Conservation (phyloP, 2,113 vertebrate genomes). For the Oryzias javanicus region DNA sequence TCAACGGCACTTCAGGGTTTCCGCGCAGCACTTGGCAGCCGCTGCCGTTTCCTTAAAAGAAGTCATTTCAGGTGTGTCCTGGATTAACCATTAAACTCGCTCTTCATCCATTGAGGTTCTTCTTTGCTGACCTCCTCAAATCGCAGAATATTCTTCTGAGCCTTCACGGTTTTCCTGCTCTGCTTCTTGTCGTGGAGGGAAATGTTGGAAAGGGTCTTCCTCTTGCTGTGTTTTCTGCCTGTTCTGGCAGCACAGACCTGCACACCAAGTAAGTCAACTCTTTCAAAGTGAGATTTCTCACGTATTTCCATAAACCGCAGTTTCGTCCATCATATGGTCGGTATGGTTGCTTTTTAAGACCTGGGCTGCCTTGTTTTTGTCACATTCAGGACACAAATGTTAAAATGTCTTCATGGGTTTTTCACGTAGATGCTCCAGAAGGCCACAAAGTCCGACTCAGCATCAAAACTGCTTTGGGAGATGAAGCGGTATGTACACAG, state of each 20-base stretch:
- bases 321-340: neutral
- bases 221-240: conserved; percentile 61
- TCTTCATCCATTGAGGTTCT: conserved; percentile 1
- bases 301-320: no score
- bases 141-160: conserved; percentile 66
- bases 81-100: conserved; percentile 71
- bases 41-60: neutral
- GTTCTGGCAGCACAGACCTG: conserved; percentile 64
- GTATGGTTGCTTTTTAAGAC: neutral
- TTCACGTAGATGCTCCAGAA: conserved; percentile 75
- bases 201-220: conserved; percentile 75
- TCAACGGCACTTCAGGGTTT: conserved; percentile 27
- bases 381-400: neutral
- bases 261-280: conserved; percentile 69
- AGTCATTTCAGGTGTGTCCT: conserved; percentile 41
- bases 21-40: neutral
- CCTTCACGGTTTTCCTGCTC: conserved; percentile 40
- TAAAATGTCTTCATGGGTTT: conserved; percentile 9
- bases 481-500: conserved; percentile 82
- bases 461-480: conserved; percentile 86
- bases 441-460: conserved; percentile 91
- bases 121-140: conserved; percentile 37
- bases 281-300: neutral
- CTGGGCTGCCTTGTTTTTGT: neutral
- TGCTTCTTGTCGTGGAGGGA: conserved; percentile 47